Evolutionary conservation across 1,140 invertebrate genomes (phyloP).

Genomic region (Rhagoletis zephyria): DNA sequence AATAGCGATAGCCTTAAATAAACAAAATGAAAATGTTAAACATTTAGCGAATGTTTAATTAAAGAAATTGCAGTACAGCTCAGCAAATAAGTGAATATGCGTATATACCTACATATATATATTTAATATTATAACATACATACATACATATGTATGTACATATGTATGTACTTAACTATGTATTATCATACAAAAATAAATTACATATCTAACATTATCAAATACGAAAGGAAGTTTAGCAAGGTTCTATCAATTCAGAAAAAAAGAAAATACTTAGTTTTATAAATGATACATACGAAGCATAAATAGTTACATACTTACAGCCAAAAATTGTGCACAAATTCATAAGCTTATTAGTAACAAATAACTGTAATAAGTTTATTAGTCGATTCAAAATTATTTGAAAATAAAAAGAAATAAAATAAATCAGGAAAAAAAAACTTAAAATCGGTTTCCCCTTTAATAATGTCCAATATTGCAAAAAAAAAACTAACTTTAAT

Average conservation of each 20-base stretch:
- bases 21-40: not conserved
- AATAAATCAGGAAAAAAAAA: not conserved
- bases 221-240: constrained; percentile 1
- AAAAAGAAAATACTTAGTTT: constrained; percentile 5
- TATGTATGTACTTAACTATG: no score
- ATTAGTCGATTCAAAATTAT: constrained; percentile 38
- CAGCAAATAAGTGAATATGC: constrained; percentile 43
- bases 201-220: constrained; percentile 23
- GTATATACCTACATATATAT: not conserved
- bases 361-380: constrained; percentile 30
- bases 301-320: not conserved
- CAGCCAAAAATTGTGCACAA: constrained; percentile 33
- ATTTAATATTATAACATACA: constrained; percentile 47
- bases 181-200: constrained; percentile 26
- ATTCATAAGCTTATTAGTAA: constrained; percentile 14
- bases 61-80: not conserved
- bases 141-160: no score
- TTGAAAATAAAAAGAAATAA: not conserved
- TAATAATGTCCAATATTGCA: constrained; percentile 26
- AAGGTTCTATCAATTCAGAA: not conserved
- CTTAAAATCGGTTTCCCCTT: not conserved
- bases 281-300: not conserved
- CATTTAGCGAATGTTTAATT: constrained; percentile 15
- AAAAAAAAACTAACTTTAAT: constrained; percentile 32
- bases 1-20: constrained; percentile 11